Conservation (phyloP, 2,888 invertebrate genomes). For the Phrixothrix hirtus region DNA sequence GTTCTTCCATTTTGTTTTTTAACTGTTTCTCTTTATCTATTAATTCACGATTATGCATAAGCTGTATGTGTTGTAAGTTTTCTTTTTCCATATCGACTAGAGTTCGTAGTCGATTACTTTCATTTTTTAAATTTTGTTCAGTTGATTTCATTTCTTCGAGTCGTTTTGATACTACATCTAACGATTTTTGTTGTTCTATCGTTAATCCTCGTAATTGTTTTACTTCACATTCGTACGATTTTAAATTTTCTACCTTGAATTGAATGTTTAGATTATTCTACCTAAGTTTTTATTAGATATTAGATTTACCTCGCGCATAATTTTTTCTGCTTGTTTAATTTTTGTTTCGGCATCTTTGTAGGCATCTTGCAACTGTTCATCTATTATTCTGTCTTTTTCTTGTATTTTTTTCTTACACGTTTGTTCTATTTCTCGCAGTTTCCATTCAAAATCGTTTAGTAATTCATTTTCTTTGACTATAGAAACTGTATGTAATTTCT, state of each 20-base stretch:
- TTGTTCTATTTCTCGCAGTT: slow-evolving; percentile 75
- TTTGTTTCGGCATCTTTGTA: slow-evolving; percentile 52
- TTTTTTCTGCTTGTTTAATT: slow-evolving; percentile 51
- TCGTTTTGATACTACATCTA: slow-evolving; percentile 62
- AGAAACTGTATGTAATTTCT: slow-evolving; percentile 68
- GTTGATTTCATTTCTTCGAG: slow-evolving; percentile 61
- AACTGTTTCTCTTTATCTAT: slow-evolving; percentile 55
- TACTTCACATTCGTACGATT: slow-evolving; percentile 62
- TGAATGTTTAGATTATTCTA: no score
- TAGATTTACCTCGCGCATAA: slow-evolving; percentile 52
- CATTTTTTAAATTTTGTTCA: slow-evolving; percentile 61
- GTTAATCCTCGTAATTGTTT: slow-evolving; percentile 62
- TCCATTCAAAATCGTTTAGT: slow-evolving; percentile 83
- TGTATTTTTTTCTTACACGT: slow-evolving; percentile 66
- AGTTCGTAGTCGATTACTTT: slow-evolving; percentile 55
- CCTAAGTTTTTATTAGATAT: no score
- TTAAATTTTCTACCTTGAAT: slow-evolving; percentile 58
- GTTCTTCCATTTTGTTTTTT: slow-evolving; percentile 56
- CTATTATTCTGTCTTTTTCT: slow-evolving; percentile 64
- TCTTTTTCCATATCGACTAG: slow-evolving; percentile 54
- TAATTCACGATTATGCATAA: slow-evolving; percentile 54
- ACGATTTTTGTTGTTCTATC: slow-evolving; percentile 63
- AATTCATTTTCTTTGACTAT: slow-evolving; percentile 73
- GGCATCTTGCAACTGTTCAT: slow-evolving; percentile 58
- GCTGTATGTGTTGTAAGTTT: slow-evolving; percentile 52